phyloP scores from a whole-genome alignment of 2,888 invertebrate species.

The Bembecia ichneumoniformis region DNA sequence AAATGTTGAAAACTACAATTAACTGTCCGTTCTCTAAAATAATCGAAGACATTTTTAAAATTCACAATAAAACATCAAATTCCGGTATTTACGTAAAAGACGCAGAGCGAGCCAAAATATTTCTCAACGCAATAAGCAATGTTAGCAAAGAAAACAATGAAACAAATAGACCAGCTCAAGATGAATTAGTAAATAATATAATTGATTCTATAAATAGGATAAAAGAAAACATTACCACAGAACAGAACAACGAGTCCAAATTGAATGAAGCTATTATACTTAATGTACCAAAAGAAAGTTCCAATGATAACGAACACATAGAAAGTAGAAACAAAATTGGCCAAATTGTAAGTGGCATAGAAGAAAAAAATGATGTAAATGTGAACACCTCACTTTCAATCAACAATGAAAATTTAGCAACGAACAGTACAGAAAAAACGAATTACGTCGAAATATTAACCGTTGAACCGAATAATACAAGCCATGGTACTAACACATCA shows the following conservation, averaged over 20 bases:
- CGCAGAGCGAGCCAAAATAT: constrained; percentile 69
- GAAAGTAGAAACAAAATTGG: constrained; percentile 18
- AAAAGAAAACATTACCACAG: constrained; percentile 43
- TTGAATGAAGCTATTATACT: constrained; percentile 57
- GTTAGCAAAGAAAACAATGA: constrained; percentile 30
- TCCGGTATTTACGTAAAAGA: constrained; percentile 25
- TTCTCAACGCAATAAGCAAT: constrained; percentile 72
- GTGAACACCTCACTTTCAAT: constrained; percentile 7
- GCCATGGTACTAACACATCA: constrained; percentile 27
- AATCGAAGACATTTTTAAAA: constrained; percentile 59
- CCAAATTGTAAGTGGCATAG: constrained; percentile 48
- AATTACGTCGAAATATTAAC: constrained; percentile 55
- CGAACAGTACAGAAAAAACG: constrained; percentile 27
- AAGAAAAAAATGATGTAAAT: constrained; percentile 38
- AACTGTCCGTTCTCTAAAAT: constrained; percentile 57
- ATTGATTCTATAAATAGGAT: constrained; percentile 61
- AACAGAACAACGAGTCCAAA: constrained; percentile 25
- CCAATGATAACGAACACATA: constrained; percentile 14
- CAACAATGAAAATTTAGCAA: constrained; percentile 3
- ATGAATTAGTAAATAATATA: constrained; percentile 51
- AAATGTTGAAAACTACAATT: constrained; percentile 17
- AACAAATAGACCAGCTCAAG: constrained; percentile 34
- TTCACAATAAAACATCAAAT: constrained; percentile 35
- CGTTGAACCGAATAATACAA: constrained; percentile 52
- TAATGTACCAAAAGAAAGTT: constrained; percentile 19